These are phyloP conservation scores for Rhadina sibilatrix DNA, from an alignment of 2,113 vertebrate genomes.

Conservation along the genomic window DNA sequence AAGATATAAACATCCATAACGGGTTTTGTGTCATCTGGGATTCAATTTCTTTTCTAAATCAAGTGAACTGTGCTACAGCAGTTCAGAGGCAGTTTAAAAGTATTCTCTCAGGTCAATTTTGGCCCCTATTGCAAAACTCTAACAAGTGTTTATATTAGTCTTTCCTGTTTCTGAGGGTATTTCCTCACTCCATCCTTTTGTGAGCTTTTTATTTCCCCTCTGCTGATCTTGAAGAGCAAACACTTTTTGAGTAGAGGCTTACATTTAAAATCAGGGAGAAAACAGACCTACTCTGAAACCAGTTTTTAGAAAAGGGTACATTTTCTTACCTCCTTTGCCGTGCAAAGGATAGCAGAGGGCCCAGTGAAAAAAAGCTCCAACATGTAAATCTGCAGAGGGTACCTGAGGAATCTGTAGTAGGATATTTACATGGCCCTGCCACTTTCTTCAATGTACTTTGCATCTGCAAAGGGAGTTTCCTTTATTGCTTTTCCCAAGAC, in stretches of 20 bases:
- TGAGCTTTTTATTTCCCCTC: not conserved
- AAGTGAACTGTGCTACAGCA: not conserved
- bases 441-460: not conserved
- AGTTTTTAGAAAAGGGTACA: not conserved
- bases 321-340: not conserved
- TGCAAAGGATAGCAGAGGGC: not conserved
- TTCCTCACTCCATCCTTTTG: not conserved
- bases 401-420: not conserved
- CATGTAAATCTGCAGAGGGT: not conserved
- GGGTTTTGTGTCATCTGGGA: not conserved
- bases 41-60: slow-evolving; percentile 5
- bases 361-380: not conserved
- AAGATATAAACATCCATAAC: not conserved
- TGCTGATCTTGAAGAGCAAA: not conserved
- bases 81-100: not conserved
- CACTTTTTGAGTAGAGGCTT: not conserved
- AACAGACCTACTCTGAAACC: not conserved
- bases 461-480: not conserved
- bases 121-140: not conserved
- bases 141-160: not conserved
- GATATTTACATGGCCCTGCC: not conserved
- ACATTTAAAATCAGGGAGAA: not conserved
- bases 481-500: not conserved
- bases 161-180: not conserved
- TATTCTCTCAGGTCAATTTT: not conserved